Percentiles rank a stretch among this genome's conserved stretches.
Conservation (phyloP, 2,113 vertebrate genomes). For the Xenopus laevis region DNA sequence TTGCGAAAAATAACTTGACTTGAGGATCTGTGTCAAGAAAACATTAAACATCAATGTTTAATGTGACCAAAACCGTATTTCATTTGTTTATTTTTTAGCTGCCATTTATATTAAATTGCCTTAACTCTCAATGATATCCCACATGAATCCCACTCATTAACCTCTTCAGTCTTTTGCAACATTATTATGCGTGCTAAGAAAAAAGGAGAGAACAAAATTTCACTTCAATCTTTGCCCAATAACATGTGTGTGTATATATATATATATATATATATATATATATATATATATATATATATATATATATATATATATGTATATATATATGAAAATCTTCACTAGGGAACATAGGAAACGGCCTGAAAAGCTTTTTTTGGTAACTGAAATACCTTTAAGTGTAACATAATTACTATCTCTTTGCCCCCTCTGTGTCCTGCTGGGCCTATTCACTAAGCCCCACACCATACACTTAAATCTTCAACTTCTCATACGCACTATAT, state of each 20-base stretch:
- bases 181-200: not conserved
- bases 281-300: too few species aligned
- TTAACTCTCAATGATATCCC: not conserved
- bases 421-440: conserved; percentile 60
- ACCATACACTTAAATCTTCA: conserved; percentile 79
- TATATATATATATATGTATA: too few species aligned
- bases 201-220: not conserved
- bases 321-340: conserved; percentile 53
- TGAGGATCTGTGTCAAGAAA: too few species aligned
- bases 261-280: too few species aligned
- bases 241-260: too few species aligned
- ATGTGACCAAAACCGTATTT: too few species aligned
- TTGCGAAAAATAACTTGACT: too few species aligned
- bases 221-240: conserved; percentile 32
- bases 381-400: conserved; percentile 70
- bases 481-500: conserved; percentile 65
- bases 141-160: not conserved
- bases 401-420: conserved; percentile 68
- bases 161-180: conserved; percentile 28
- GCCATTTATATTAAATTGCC: not conserved
- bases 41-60: too few species aligned
- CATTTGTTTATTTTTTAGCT: not conserved
- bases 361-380: conserved; percentile 58
- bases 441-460: conserved; percentile 66
- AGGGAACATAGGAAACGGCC: conserved; percentile 19